Conservation (phyloP, 2,797 vertebrate genomes). For the Kryptopterus vitreolus region DNA sequence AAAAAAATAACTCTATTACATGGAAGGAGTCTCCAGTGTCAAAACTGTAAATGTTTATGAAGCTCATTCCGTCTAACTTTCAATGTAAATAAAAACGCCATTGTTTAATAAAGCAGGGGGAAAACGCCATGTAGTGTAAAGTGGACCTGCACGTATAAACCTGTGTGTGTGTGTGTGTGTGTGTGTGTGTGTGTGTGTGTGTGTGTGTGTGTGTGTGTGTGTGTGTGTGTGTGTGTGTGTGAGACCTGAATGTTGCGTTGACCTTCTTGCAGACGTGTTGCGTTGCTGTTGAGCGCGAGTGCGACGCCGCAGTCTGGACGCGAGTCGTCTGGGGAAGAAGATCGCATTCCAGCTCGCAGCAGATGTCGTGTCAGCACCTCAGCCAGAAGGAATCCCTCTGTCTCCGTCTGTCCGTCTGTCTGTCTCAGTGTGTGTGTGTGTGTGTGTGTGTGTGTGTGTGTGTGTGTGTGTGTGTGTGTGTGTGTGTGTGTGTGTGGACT, state of each 20-base stretch:
- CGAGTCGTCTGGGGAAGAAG: constrained; percentile 62
- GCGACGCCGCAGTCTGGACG: constrained; percentile 62
- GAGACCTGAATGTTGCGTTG: background rate
- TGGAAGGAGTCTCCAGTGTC: too few relatives aligned
- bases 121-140: too few relatives aligned
- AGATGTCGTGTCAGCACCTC: constrained; percentile 84
- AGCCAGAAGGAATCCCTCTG: constrained; percentile 66
- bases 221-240: background rate
- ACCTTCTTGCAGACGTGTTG: constrained; percentile 21
- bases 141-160: too few relatives aligned
- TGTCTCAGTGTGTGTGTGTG: constrained; percentile 17
- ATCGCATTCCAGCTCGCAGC: constrained; percentile 81
- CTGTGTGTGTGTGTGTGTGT: background rate
- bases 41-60: too few relatives aligned
- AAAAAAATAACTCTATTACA: too few relatives aligned
- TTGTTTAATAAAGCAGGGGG: background rate
- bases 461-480: constrained; percentile 43
- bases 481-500: constrained; percentile 52
- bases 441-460: constrained; percentile 8
- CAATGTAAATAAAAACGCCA: background rate
- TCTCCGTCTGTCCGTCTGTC: constrained; percentile 38
- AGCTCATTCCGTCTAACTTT: background rate
- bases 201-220: constrained; percentile 4
- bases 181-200: background rate
- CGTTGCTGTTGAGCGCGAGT: constrained; percentile 35